These are phyloP conservation scores for Lithophane socia DNA, from an alignment of 2,888 invertebrate genomes.

Conservation along the genomic window DNA sequence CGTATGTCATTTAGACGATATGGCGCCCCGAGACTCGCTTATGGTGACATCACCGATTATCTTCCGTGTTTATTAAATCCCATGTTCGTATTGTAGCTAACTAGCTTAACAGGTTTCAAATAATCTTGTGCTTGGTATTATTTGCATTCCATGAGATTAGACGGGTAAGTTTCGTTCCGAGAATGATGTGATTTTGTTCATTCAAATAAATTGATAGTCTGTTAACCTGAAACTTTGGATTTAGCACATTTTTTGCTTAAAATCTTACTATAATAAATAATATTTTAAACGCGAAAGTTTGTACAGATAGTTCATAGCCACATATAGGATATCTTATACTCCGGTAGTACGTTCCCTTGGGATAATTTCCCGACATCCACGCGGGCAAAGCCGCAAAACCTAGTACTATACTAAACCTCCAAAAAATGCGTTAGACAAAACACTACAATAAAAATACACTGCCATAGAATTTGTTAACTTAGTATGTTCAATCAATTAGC, in stretches of 20 bases:
- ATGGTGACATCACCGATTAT: constrained; percentile 51
- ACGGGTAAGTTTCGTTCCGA: neutral
- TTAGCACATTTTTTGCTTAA: no score
- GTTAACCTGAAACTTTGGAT: neutral
- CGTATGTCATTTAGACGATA: constrained; percentile 83
- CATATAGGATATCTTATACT: no score
- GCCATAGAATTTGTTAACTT: neutral
- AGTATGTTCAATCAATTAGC: neutral
- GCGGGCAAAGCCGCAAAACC: no score
- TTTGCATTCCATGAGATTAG: constrained; percentile 2
- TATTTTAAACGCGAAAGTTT: no score
- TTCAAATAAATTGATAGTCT: neutral
- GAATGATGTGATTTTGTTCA: neutral
- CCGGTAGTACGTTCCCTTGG: no score
- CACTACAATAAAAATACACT: no score
- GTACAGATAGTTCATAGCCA: no score
- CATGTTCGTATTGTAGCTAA: neutral
- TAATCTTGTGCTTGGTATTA: neutral
- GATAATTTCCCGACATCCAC: no score
- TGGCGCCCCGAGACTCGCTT: constrained; percentile 83
- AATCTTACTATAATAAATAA: no score
- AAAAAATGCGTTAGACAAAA: neutral
- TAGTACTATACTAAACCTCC: no score
- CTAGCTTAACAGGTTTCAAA: constrained; percentile 9
- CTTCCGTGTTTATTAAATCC: constrained; percentile 11